Base-by-base conservation (phyloP, 2,797 vertebrate species). In the Sebastes glaucus region DNA sequence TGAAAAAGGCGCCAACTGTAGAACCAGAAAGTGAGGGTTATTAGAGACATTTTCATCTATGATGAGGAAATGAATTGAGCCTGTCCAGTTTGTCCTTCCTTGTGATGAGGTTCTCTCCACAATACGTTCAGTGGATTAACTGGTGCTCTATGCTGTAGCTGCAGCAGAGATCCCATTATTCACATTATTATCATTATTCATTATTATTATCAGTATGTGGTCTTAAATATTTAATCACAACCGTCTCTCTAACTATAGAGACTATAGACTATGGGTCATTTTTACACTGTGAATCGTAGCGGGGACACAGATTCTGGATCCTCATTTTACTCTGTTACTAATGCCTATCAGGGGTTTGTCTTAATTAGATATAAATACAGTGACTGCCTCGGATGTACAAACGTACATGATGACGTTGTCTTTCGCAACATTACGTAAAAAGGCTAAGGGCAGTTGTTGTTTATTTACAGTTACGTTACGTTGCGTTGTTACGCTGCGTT, bases 11-110 rank as follows among this genome's bases (percentile, higher is more conserved):
- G 38, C 32, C 10, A 23, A 64, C 49, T 14, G 53, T 11, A 33
- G 86, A 81, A 76, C 2, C 11, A 71, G 49, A 57, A 33, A 68
- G 46, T 23, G 46, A 71, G 28, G 33, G 25, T 78, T 81, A 27
- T 68, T 65, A 11, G 4, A 77, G 62, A 65, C 33, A 27, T 46
- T 59, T 68, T 65, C 11, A 60, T 32, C 38, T 5, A 5, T 5
- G n/a, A 66, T 22, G 74, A 82, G n/a, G 35, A 70, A 78, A 74
- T 74, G 6, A 52, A 49, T 78, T 74, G 25, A 71, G 13, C 8
- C 5, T 2, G 42, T 57, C 59, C 32, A 30, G 30, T 27, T 77
- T 53, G 69, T 65, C 52, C 62, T 38, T 68, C 4, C 6, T 60
- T 6, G 4, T 5, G 35, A 83, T 3, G 56, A 66, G 16, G 5